Percentiles rank a stretch among this genome's conserved stretches.
These are phyloP conservation scores for Microtus oregoni DNA, from an alignment of 2,113 vertebrate genomes.

Conservation along the genomic window DNA sequence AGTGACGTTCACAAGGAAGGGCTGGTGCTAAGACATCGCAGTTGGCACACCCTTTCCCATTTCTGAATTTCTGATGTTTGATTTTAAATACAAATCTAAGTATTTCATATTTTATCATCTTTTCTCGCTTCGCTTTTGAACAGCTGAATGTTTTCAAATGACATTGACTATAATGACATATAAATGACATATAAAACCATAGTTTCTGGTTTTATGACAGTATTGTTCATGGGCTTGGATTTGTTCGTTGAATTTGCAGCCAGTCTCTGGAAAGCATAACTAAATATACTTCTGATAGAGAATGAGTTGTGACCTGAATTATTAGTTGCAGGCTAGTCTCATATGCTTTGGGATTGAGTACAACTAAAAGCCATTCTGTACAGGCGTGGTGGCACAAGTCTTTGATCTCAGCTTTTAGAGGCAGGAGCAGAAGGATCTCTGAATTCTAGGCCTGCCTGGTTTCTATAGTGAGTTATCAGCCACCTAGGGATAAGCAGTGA, in stretches of 20 bases:
- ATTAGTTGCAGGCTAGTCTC: constrained; percentile 21
- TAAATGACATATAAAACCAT: neutral
- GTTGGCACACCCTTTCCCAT: neutral
- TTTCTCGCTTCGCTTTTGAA: constrained; percentile 45
- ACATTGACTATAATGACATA: neutral
- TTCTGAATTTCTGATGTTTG: neutral
- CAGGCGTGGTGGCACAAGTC: neutral
- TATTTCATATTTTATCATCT: neutral
- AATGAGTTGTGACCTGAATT: constrained; percentile 46
- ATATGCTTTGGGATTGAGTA: neutral
- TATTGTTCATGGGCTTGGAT: neutral
- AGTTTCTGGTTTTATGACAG: constrained; percentile 41
- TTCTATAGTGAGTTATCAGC: neutral
- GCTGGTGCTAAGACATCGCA: constrained; percentile 26
- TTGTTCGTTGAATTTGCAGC: constrained; percentile 35
- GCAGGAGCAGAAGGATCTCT: neutral
- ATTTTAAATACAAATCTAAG: constrained; percentile 46
- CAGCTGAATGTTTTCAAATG: neutral
- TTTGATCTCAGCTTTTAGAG: neutral
- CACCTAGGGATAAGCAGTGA: neutral
- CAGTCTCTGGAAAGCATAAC: neutral
- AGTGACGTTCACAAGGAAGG: neutral
- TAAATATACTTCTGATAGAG: neutral
- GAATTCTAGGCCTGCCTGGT: neutral
- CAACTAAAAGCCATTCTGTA: neutral